Percentiles rank a stretch among this genome's conserved stretches.
phyloP scores from a whole-genome alignment of 1,140 invertebrate genomes.

The Drosophila willistoni region DNA sequence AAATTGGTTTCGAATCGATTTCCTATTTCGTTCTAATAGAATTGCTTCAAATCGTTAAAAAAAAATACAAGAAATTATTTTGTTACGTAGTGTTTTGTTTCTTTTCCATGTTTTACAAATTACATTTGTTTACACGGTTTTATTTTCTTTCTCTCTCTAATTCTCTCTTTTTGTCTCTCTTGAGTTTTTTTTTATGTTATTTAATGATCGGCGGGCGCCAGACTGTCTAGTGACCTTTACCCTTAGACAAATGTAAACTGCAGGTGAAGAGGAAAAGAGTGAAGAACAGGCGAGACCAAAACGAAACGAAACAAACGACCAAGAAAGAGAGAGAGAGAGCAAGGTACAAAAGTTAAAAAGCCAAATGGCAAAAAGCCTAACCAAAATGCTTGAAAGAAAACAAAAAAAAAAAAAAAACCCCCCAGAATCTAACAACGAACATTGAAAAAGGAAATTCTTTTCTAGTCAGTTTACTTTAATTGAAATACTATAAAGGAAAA shows the following conservation, averaged over 20 bases:
- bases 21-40: background rate
- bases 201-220: slow-evolving; percentile 74
- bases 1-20: background rate
- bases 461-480: background rate
- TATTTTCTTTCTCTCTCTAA: background rate
- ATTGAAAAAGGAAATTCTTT: slow-evolving; percentile 5
- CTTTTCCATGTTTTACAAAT: slow-evolving; percentile 69
- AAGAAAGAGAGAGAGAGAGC: slow-evolving; percentile 27
- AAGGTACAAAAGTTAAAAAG: slow-evolving; percentile 42
- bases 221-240: slow-evolving; percentile 74
- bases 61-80: slow-evolving; percentile 48
- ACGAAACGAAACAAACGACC: slow-evolving; percentile 36
- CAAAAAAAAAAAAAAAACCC: no score
- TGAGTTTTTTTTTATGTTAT: slow-evolving; percentile 12
- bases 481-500: slow-evolving; percentile 1
- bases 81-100: background rate
- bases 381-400: background rate
- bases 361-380: slow-evolving; percentile 1
- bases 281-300: slow-evolving; percentile 3
- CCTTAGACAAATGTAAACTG: slow-evolving; percentile 36
- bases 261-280: slow-evolving; percentile 40
- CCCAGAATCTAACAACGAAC: background rate
- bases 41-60: background rate
- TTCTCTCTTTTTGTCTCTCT: slow-evolving; percentile 22
- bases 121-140: slow-evolving; percentile 56